Conservation (phyloP, 23 tunicate species). For the Halocynthia roretzi region DNA sequence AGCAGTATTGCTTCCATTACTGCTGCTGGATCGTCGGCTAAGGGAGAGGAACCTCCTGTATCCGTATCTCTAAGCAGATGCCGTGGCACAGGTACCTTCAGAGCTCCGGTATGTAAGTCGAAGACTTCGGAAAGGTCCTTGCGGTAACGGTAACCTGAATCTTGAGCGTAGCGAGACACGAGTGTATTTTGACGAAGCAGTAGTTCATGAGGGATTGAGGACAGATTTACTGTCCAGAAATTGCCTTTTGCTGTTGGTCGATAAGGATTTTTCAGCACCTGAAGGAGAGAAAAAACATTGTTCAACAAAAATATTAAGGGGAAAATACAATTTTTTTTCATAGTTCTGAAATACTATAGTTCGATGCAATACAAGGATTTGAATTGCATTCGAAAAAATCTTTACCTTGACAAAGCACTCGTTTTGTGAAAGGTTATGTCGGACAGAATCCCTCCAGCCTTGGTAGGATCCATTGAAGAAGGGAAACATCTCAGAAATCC, state of each 20-base stretch:
- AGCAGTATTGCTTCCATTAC: constrained; percentile 67
- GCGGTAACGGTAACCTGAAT: constrained; percentile 71
- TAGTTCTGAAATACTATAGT: neutral
- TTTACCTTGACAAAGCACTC: constrained; percentile 93
- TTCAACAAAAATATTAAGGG: neutral
- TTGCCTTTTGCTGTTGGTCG: constrained; percentile 93
- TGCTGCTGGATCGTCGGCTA: constrained; percentile 65
- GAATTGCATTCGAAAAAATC: neutral
- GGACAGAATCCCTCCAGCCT: constrained; percentile 97
- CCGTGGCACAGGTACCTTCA: constrained; percentile 57
- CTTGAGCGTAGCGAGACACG: constrained; percentile 87
- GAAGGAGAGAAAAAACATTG: constrained; percentile 6
- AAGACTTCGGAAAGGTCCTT: constrained; percentile 89
- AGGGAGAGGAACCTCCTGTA: neutral
- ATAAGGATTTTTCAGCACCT: constrained; percentile 87
- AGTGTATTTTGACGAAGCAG: constrained; percentile 90
- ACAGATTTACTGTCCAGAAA: constrained; percentile 87
- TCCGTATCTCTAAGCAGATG: constrained; percentile 44
- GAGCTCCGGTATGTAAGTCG: constrained; percentile 58
- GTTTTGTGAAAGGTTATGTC: constrained; percentile 92
- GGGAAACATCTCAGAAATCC: constrained; percentile 97
- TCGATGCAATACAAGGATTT: neutral
- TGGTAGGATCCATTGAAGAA: constrained; percentile 88
- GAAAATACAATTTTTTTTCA: neutral
- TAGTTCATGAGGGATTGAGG: constrained; percentile 77